Base-by-base conservation (phyloP, 2,888 invertebrate genomes). In the Papilio elwesi region DNA sequence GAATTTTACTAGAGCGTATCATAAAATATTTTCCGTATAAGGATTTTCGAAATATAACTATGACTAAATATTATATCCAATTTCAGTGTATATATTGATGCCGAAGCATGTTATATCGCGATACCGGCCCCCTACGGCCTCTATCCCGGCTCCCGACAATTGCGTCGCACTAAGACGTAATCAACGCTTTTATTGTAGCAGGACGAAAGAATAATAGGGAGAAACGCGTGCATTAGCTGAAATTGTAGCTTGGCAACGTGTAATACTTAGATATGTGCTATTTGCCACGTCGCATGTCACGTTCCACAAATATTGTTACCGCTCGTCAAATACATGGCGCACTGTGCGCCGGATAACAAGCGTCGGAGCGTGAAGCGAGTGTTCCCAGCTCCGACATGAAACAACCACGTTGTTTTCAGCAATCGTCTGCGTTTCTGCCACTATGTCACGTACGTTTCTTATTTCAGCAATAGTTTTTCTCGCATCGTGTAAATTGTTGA, bases 251-350 rank as follows among this genome's bases (percentile, higher is more conserved):
- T 80, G 79, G 82, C 84, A 85, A 89, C 92, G 92, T 93, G 93
- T 89, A 86, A 83, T 87, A 91, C 88, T 86, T 93, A 86, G 89
- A 90, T 91, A 91, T 91, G 89, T 87, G 83, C 83, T 87, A 86
- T 89, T 91, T 91, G 90, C 87, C 89, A 87, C 86, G 83, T 84
- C 85, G 81, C 85, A 88, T 85, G 92, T 88, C 93, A 93, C 93
- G 93, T 93, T 92, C 93, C 77, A 86, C 93, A 93, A 93, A 93
- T 93, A 93, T 93, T 93, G 90, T 90, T 88, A 88, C 87, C 87
- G 85, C 88, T 88, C 82, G 80, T 87, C 89, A 93, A 93, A 93
- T 92, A 93, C 90, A 82, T 85, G 83, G 80, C 83, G 79, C 80
- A 79, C 80, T 81, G 80, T 80, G 83, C 77, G 26, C 26, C 26